Evolutionary conservation across 2,888 invertebrate species (phyloP), one percentile per base, ranked within the genome.

Genomic region (Drosophila mercatorum): DNA sequence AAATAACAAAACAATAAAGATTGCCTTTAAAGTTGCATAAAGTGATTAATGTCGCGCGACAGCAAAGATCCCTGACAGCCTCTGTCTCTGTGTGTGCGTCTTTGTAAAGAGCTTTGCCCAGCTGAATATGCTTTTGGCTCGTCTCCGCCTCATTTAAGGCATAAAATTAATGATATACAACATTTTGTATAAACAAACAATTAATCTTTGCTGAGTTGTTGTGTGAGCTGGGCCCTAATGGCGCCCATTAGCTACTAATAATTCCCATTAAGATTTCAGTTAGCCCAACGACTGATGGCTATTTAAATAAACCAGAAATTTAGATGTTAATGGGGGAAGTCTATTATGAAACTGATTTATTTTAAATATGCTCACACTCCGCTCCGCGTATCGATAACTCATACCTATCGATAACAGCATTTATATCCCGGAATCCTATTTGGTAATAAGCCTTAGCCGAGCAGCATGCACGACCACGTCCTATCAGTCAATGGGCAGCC

Each of bases 101-200:
- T 41, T 41, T 40, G 59, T 57, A 52, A 72, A 46, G 38, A 8
- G 46, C 44, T 55, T 17, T 40, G 44, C 41, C 53, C 10, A 36
- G 36, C 44, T 44, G 56, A 68, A 72, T 68, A 58, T 68, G 72
- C 49, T 59, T 63, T 17, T 17, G 17, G 17, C 17, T 68, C 51
- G 12, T 5, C 12, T 17, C 52, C 36, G 22, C 22, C 26, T 3
- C 11, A 28, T n/a, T 40, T 5, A 8, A 28, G 47, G 57, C 68
- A 74, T 68, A 52, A 80, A 78, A 85, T 85, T 88, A 88, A 88
- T 85, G 85, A 80, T 68, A 64, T 65, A 38, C 85, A 69, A 36
- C 81, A 69, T 71, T 71, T 72, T 72, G 73, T 73, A 78, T 79
- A 75, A 43, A 57, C 75, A 75, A 72, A 78, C 86, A 88, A 85